Conservation (phyloP, 2,888 invertebrate species). For the Cantharis flavilabris region DNA sequence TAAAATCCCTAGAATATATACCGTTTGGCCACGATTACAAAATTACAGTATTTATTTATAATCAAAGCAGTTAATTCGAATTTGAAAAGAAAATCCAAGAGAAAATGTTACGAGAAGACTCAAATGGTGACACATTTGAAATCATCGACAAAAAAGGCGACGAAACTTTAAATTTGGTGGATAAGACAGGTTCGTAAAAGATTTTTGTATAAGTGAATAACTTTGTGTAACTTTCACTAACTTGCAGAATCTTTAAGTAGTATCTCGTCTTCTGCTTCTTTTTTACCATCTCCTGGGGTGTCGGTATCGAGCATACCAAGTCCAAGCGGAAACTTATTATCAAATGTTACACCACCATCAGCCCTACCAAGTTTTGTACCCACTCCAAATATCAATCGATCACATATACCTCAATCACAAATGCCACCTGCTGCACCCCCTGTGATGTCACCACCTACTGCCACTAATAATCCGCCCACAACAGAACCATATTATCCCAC, state of each 20-base stretch:
- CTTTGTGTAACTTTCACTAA: not conserved
- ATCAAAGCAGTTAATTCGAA: not conserved
- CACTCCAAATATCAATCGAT: slow-evolving; percentile 39
- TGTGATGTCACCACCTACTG: not conserved
- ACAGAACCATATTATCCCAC: slow-evolving; percentile 49
- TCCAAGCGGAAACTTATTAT: slow-evolving; percentile 61
- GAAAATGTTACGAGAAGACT: slow-evolving; percentile 50
- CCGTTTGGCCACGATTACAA: slow-evolving; percentile 33
- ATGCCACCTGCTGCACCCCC: not conserved
- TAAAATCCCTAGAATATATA: not conserved
- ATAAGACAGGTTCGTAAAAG: slow-evolving; percentile 39
- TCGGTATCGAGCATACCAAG: slow-evolving; percentile 50
- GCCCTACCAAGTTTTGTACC: slow-evolving; percentile 69
- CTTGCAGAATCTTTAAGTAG: slow-evolving; percentile 53
- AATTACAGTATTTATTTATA: slow-evolving; percentile 7
- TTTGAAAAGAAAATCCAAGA: not conserved
- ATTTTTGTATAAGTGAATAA: slow-evolving; percentile 18
- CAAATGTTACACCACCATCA: slow-evolving; percentile 71
- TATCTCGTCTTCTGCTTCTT: slow-evolving; percentile 52
- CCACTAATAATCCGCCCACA: slow-evolving; percentile 16
- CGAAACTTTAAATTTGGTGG: slow-evolving; percentile 24
- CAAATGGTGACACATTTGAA: slow-evolving; percentile 56
- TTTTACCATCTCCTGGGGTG: slow-evolving; percentile 55
- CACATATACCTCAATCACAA: slow-evolving; percentile 5
- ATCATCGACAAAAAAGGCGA: slow-evolving; percentile 52